Base-by-base conservation (phyloP, 2,113 vertebrate genomes). In the Ictalurus punctatus region DNA sequence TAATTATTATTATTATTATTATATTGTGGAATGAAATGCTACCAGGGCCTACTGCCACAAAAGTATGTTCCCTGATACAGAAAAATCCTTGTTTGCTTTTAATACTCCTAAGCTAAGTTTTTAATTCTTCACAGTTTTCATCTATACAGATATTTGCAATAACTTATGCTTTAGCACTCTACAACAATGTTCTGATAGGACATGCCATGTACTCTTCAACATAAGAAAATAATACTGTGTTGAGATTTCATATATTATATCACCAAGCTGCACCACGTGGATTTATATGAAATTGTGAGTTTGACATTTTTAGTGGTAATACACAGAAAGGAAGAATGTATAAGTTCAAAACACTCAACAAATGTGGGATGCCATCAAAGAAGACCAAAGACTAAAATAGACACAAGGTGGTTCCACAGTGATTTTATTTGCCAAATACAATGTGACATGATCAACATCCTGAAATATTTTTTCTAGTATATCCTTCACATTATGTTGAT, bases 401-500 rank as follows among this genome's bases (percentile, higher is more conserved):
- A 79, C 73, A n/a, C 54, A 85, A 58, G 63, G 80, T 73, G 48
- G 88, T 30, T 91, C 69, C 25, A 2, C 16, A 40, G 67, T 56
- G 48, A 59, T 59, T 71, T 63, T 58, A 58, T 82, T 85, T 69
- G 56, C 83, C 78, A 87, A 85, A 34, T 37, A 82, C 81, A 78
- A 67, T 27, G 59, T 52, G 63, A 74, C 83, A 90, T 83, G 71
- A 61, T 79, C 69, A 82, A 86, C 78, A 86, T 73, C 40, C 44
- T 83, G 59, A 83, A 85, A 44, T 83, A 83, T 67, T 80, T 74
- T 67, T 87, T 69, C 52, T 56, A 61, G 78, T 91, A 65, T 44
- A 69, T 83, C 80, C 44, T 87, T 79, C 48, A 85, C 54, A 74
- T 63, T 79, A 78, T 88, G 71, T 74, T 71, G 83, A 81, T 91